A percentile compares a stretch with the other conserved stretches of the same genome.
Evolutionary conservation across 2,113 vertebrate species (phyloP).

Genomic region (Dicaeum eximium): DNA sequence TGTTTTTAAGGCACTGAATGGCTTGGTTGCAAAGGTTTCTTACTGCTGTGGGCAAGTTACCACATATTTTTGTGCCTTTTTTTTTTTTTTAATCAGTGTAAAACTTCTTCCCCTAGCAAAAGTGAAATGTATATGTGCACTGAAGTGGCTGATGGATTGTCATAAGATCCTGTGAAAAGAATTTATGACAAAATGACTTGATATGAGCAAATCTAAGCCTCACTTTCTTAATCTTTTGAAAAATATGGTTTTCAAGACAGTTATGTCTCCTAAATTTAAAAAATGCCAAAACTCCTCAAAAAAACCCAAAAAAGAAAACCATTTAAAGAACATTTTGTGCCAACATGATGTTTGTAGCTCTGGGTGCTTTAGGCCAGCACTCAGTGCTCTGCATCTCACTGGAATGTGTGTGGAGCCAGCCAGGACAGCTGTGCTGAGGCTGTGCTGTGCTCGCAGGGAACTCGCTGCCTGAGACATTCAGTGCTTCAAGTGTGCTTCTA

Average conservation of each 20-base stretch:
- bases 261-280: neutral
- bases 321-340: neutral
- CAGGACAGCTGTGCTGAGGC: neutral
- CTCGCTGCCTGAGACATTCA: rapidly evolving
- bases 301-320: neutral
- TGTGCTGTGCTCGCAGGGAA: rapidly evolving
- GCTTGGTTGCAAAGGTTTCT: neutral
- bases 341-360: neutral
- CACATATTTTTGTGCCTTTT: neutral
- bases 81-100: neutral
- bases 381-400: neutral
- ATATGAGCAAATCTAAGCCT: neutral
- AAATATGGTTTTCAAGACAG: neutral
- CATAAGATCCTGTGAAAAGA: neutral
- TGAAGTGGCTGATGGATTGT: neutral
- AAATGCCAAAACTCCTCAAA: neutral
- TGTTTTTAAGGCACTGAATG: neutral
- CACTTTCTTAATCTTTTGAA: neutral
- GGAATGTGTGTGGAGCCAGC: neutral
- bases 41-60: neutral
- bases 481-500: neutral
- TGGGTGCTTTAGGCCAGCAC: no score
- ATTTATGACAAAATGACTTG: neutral
- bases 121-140: neutral
- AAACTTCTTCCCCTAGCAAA: neutral